These are phyloP conservation scores for Drosophila paracracens DNA, from an alignment of 2,888 invertebrate genomes.

Conservation along the genomic window DNA sequence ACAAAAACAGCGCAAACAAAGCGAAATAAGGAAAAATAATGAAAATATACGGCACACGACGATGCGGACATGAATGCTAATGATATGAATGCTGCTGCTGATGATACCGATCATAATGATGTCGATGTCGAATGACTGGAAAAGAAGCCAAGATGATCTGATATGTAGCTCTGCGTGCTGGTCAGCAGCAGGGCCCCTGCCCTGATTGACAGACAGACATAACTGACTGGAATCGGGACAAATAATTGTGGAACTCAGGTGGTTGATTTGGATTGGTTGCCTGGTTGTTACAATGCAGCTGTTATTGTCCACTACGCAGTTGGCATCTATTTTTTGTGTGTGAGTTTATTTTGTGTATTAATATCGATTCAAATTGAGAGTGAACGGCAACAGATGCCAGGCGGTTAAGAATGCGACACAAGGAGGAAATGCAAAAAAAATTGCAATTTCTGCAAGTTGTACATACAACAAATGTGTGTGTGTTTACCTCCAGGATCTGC, in stretches of 20 bases:
- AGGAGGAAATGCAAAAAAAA: not conserved
- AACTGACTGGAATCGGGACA: constrained; percentile 8
- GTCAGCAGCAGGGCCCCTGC: not conserved
- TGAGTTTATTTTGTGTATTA: not conserved
- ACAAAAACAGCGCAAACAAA: constrained; percentile 2
- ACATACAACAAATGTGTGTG: not conserved
- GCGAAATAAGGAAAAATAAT: constrained; percentile 18
- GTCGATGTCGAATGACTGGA: constrained; percentile 16
- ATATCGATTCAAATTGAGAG: not conserved
- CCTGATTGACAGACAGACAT: constrained; percentile 3
- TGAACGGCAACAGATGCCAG: not conserved
- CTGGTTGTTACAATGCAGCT: not conserved
- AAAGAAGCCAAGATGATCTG: constrained; percentile 3
- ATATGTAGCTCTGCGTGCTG: not conserved
- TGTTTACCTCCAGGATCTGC: constrained; percentile 84
- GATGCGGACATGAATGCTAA: constrained; percentile 41
- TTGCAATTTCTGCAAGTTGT: not conserved
- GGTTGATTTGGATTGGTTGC: not conserved
- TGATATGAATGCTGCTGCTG: constrained; percentile 2
- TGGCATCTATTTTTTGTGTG: not conserved
- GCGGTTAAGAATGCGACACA: not conserved
- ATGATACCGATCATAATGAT: constrained; percentile 24
- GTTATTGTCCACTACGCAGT: not conserved
- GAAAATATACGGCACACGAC: constrained; percentile 34
- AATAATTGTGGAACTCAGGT: constrained; percentile 9